Evolutionary conservation across 2,113 vertebrate genomes (phyloP).

Genomic region (Tamias sibiricus): DNA sequence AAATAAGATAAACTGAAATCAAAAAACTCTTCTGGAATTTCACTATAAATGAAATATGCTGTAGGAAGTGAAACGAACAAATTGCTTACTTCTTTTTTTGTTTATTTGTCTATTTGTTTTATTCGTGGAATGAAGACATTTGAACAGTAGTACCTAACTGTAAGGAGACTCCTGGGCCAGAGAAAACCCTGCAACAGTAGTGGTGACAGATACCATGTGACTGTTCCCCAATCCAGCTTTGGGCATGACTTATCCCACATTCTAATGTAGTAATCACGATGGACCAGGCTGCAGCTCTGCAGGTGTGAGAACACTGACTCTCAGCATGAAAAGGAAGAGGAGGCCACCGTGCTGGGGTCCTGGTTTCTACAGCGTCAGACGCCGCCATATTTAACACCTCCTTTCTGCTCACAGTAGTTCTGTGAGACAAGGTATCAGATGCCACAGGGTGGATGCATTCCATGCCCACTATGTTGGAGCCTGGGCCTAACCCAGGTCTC

Average conservation of each 20-base stretch:
- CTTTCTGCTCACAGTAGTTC: not conserved
- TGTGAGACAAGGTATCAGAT: rapidly evolving
- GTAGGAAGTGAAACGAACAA: not conserved
- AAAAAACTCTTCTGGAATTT: not conserved
- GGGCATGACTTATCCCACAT: not conserved
- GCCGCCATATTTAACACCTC: not conserved
- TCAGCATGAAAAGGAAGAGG: not conserved
- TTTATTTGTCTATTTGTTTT: not conserved
- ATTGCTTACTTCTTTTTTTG: not conserved
- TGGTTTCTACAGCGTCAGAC: rapidly evolving
- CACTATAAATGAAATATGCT: not conserved
- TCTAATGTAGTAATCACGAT: not conserved
- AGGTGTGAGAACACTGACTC: rapidly evolving
- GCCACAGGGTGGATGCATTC: not conserved
- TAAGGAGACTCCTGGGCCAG: not conserved
- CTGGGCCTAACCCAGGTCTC: not conserved
- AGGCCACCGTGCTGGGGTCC: not conserved
- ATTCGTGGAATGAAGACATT: not conserved
- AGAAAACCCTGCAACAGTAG: not conserved
- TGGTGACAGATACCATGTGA: not conserved
- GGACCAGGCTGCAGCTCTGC: too few relatives aligned
- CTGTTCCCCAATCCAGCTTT: not conserved
- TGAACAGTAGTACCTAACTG: not conserved
- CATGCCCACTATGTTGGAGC: not conserved
- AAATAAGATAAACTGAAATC: not conserved